Base-by-base conservation (phyloP, 2,797 vertebrate genomes). In the Fringilla coelebs region DNA sequence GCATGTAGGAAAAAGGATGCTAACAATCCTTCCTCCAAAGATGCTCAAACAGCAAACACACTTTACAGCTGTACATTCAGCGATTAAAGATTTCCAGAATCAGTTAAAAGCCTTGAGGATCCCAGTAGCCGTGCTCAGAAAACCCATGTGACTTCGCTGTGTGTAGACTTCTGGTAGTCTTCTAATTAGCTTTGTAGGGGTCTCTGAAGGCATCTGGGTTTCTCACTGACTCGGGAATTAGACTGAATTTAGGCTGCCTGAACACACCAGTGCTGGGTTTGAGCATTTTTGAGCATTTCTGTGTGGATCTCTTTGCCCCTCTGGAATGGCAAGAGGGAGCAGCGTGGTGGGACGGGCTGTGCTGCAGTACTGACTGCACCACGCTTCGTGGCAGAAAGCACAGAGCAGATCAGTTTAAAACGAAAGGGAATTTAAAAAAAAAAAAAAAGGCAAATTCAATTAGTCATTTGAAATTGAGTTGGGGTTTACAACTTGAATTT, bases 401-500 rank as follows among this genome's bases (percentile, higher is more conserved):
- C 74, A 74, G 60, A 88, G 76, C 89, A 88, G 29, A 75, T 72
- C 2, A 0, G 28, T 45, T 70, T 78, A 31, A 80, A 90, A 74
- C 3, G 0, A 78, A 70, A 86, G 79, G 76, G 82, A 92, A 75
- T 83, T 8, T 2, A 13, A 24, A 26, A 36, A 49, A 55, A 25
- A 24, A 34, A 54, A 62, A 72, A 85, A 65, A 22, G 7, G 36
- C 8, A 1, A 91, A 91, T 91, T 60, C 90, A 96, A 89, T 97
- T 94, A 96, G 88, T 81, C 34, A 10, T 34, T 82, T 87, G 85
- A 93, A 97, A 95, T 90, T 94, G 85, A 90, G 74, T 77, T 90
- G 94, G 77, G 83, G 89, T 85, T 96, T 94, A 89, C 80, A 76
- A 58, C 80, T 77, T 65, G 85, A 76, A 77, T 88, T 89, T 91